A percentile compares a stretch with the other conserved stretches of the same genome.
phyloP scores from a whole-genome alignment of 2,888 invertebrate species.

The Rhopalosiphum nymphaeae region DNA sequence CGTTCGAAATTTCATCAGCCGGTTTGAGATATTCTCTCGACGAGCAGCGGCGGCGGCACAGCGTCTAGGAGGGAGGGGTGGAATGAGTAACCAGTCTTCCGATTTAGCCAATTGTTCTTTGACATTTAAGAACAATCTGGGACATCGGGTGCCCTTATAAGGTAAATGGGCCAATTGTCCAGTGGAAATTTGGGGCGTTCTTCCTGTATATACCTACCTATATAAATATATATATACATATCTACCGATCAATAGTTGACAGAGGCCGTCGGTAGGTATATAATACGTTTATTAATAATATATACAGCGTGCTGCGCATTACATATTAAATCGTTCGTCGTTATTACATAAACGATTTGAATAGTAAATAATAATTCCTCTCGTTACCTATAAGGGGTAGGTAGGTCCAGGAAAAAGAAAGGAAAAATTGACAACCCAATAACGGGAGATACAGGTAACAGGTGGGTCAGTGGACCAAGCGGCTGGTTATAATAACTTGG shows the following conservation, averaged over 20 bases:
- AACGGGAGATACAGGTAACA: constrained; percentile 57
- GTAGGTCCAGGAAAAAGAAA: constrained; percentile 1
- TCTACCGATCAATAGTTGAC: background rate
- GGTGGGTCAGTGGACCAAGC: constrained; percentile 65
- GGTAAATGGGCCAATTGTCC: constrained; percentile 56
- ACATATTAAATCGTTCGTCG: background rate
- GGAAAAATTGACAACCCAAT: constrained; percentile 28
- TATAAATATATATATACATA: background rate
- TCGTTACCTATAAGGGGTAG: background rate
- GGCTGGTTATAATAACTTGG: constrained; percentile 45
- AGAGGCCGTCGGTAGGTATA: background rate
- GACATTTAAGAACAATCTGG: constrained; percentile 60
- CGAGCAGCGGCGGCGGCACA: constrained; percentile 9
- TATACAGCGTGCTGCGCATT: background rate
- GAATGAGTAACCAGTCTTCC: constrained; percentile 58
- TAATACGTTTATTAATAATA: background rate
- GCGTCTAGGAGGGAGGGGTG: background rate
- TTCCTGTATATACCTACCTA: background rate
- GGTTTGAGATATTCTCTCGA: constrained; percentile 53
- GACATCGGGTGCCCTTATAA: constrained; percentile 59
- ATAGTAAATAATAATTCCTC: background rate
- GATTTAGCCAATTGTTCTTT: constrained; percentile 62
- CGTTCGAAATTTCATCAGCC: constrained; percentile 64
- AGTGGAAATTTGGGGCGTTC: constrained; percentile 45
- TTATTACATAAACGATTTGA: background rate